Conservation (phyloP, 2,888 invertebrate genomes). For the Meiosimyza platycephala region DNA sequence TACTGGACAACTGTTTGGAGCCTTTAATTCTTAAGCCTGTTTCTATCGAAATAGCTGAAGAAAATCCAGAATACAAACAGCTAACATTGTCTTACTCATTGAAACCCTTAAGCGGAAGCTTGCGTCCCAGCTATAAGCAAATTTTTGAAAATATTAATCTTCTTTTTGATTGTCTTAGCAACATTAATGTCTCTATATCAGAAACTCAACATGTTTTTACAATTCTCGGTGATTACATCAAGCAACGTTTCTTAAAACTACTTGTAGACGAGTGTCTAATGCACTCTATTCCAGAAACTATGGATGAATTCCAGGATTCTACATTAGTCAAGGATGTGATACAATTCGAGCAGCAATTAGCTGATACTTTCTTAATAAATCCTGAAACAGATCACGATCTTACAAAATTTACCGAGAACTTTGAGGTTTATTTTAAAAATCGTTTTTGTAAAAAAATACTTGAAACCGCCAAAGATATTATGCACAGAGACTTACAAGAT, state of each 20-base stretch:
- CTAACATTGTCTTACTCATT: constrained; percentile 63
- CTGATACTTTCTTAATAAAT: constrained; percentile 70
- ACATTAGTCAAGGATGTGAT: constrained; percentile 74
- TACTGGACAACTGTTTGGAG: constrained; percentile 63
- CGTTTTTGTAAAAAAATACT: constrained; percentile 80
- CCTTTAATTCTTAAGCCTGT: constrained; percentile 64
- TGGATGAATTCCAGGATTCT: constrained; percentile 77
- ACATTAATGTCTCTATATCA: constrained; percentile 61
- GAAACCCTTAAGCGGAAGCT: constrained; percentile 49
- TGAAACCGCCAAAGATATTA: constrained; percentile 76
- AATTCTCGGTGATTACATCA: constrained; percentile 71
- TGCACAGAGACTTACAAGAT: constrained; percentile 84
- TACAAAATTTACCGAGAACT: constrained; percentile 77
- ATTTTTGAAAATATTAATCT: constrained; percentile 60
- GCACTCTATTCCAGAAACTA: constrained; percentile 81
- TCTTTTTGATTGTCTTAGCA: constrained; percentile 55
- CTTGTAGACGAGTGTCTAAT: constrained; percentile 81
- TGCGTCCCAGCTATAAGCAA: constrained; percentile 63
- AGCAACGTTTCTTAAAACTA: constrained; percentile 72
- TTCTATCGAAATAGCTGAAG: constrained; percentile 57
- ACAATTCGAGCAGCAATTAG: constrained; percentile 75
- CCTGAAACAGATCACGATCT: constrained; percentile 71
- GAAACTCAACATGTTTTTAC: constrained; percentile 58
- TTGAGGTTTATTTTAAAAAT: constrained; percentile 81
- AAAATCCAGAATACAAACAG: constrained; percentile 50